A percentile compares a stretch with the other conserved stretches of the same genome.
phyloP scores from a whole-genome alignment of 2,113 vertebrate genomes.

The Sebastes fasciatus region DNA sequence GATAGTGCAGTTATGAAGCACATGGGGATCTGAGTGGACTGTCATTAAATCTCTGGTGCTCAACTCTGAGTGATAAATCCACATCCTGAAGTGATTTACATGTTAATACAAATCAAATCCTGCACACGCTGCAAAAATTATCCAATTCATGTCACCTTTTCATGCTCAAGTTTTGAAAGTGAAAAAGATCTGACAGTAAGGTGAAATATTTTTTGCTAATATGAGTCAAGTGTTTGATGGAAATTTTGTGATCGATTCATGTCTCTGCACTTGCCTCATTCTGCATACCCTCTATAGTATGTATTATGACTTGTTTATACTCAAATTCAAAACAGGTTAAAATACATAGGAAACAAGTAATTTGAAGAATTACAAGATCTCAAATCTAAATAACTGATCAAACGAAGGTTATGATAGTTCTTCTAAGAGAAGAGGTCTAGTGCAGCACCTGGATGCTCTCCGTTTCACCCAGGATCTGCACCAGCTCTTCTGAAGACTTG shows the following conservation, averaged over 20 bases:
- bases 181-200: slow-evolving; percentile 4
- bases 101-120: slow-evolving; percentile 49
- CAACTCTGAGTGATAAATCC: slow-evolving; percentile 36
- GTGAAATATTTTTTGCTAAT: slow-evolving; percentile 18
- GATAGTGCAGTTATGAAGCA: slow-evolving; percentile 30
- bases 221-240: slow-evolving; percentile 11
- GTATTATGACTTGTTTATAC: not conserved
- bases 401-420: not conserved
- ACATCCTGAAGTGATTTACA: slow-evolving; percentile 49
- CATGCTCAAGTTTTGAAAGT: not conserved
- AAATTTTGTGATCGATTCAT: not conserved
- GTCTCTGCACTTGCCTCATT: not conserved
- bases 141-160: slow-evolving; percentile 26
- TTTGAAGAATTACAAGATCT: not conserved
- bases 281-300: not conserved
- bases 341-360: not conserved
- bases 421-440: not conserved
- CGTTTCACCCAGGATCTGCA: not conserved
- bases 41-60: slow-evolving; percentile 40
- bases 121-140: slow-evolving; percentile 23
- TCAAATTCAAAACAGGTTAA: not conserved
- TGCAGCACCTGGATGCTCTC: not conserved
- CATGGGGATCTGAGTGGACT: slow-evolving; percentile 23
- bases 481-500: not conserved
- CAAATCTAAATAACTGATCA: not conserved